These are phyloP conservation scores for Mamestra configurata DNA, from an alignment of 1,140 invertebrate species.

Conservation along the genomic window DNA sequence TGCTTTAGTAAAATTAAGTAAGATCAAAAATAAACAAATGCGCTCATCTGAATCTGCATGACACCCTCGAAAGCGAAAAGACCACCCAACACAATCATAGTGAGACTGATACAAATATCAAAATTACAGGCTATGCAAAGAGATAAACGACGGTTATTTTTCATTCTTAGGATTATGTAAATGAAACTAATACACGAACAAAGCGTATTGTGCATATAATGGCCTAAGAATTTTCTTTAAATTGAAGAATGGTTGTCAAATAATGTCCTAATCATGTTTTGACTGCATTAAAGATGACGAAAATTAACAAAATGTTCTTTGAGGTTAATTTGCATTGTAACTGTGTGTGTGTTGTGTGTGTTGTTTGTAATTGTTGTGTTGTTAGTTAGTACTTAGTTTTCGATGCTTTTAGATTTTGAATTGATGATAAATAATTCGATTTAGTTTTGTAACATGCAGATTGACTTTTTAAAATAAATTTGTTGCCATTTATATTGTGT, in stretches of 20 bases:
- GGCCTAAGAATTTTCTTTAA: background rate
- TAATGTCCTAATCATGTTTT: background rate
- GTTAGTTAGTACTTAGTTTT: too few species aligned
- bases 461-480: too few species aligned
- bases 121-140: background rate
- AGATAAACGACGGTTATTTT: background rate
- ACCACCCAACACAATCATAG: background rate
- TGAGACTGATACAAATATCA: background rate
- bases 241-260: constrained; percentile 14
- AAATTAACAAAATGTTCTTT: background rate
- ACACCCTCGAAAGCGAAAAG: background rate
- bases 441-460: too few species aligned
- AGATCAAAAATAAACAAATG: too few species aligned
- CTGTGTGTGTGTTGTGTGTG: too few species aligned
- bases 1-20: too few species aligned
- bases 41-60: too few species aligned
- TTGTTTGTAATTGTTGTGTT: too few species aligned
- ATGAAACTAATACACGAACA: constrained; percentile 6
- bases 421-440: too few species aligned
- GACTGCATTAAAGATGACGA: background rate
- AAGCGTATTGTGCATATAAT: constrained; percentile 1
- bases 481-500: too few species aligned
- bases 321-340: too few species aligned
- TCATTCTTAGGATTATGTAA: constrained; percentile 15
- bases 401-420: too few species aligned